phyloP scores from a whole-genome alignment of 2,797 vertebrate genomes.

The Bradypus variegatus region DNA sequence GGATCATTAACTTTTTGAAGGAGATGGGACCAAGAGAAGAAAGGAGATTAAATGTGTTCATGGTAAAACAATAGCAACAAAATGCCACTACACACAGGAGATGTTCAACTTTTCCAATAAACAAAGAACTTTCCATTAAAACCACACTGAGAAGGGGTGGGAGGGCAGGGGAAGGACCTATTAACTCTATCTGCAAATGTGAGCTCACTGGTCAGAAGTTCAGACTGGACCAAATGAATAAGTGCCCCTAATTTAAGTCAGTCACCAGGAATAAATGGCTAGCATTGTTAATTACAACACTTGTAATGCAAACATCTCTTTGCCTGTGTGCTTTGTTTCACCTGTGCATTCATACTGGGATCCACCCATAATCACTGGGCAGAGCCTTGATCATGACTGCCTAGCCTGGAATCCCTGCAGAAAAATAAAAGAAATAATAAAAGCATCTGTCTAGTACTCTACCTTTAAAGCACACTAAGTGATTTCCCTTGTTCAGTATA shows the following conservation, averaged over 20 bases:
- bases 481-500: not conserved
- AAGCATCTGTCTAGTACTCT: not conserved
- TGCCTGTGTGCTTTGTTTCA: not conserved
- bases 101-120: not conserved
- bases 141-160: not conserved
- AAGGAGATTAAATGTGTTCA: not conserved
- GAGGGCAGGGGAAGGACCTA: not conserved
- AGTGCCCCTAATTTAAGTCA: conserved; percentile 18
- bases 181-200: not conserved
- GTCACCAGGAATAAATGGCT: conserved; percentile 3
- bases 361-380: not conserved
- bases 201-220: conserved; percentile 26
- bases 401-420: not conserved
- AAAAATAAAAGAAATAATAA: not conserved
- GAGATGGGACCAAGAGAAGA: not conserved
- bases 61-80: not conserved
- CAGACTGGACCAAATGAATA: not conserved
- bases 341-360: not conserved
- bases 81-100: not conserved
- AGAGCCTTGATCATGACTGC: not conserved
- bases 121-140: conserved; percentile 5
- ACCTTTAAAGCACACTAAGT: not conserved
- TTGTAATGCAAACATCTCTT: not conserved
- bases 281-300: not conserved
- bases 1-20: not conserved